Percentiles rank a stretch among this genome's conserved stretches.
Evolutionary conservation across 2,888 invertebrate genomes (phyloP).

Genomic region (Sarcophaga subvicina): DNA sequence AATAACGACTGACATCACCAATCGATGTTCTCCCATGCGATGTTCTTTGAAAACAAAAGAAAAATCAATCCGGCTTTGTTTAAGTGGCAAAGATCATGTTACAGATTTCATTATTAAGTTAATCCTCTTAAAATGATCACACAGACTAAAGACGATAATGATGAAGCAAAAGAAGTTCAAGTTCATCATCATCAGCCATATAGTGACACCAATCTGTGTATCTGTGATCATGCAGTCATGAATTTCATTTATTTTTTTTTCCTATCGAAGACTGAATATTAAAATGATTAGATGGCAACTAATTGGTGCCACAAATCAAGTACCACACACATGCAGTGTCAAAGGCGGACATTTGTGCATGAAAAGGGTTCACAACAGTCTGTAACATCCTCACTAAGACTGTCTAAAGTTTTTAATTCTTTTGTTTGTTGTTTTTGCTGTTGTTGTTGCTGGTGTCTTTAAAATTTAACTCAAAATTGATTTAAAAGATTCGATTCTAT

Average conservation of each 20-base stretch:
- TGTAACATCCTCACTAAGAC: neutral
- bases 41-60: neutral
- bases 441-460: neutral
- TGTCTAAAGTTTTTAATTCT: neutral
- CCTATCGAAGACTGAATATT: slow-evolving; percentile 9
- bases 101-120: slow-evolving; percentile 45
- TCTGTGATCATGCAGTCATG: slow-evolving; percentile 30
- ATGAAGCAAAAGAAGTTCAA: slow-evolving; percentile 59
- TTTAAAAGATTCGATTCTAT: neutral
- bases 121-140: slow-evolving; percentile 62
- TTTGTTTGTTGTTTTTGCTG: neutral
- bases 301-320: slow-evolving; percentile 58
- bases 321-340: neutral
- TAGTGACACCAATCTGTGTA: slow-evolving; percentile 27
- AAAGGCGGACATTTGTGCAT: neutral
- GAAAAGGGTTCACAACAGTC: neutral
- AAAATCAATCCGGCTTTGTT: slow-evolving; percentile 44
- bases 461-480: neutral
- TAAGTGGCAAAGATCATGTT: slow-evolving; percentile 65
- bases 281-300: slow-evolving; percentile 43
- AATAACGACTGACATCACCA: slow-evolving; percentile 37
- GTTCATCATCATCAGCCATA: slow-evolving; percentile 57
- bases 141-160: slow-evolving; percentile 42
- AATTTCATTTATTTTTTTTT: neutral
- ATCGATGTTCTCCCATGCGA: neutral